A percentile compares a stretch with the other conserved stretches of the same genome.
phyloP scores from a whole-genome alignment of 2,113 vertebrate genomes.

The Nipponia nippon region DNA sequence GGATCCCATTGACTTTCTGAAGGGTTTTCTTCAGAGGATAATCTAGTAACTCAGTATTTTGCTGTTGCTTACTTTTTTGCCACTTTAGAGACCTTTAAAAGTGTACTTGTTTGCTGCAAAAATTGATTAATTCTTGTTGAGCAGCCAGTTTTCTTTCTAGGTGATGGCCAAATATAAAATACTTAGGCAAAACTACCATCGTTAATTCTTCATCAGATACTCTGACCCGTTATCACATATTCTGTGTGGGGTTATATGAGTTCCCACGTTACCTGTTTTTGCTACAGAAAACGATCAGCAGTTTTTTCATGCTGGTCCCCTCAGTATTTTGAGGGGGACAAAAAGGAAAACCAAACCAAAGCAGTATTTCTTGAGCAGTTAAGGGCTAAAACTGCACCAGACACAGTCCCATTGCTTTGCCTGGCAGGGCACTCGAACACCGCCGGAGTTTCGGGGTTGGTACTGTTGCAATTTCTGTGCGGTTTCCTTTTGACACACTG shows the following conservation, averaged over 20 bases:
- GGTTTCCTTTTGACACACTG: not conserved
- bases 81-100: not conserved
- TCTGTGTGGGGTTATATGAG: not conserved
- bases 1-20: not conserved
- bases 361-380: not conserved
- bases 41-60: not conserved
- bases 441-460: not conserved
- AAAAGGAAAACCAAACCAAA: not conserved
- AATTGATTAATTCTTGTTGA: not conserved
- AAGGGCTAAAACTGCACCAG: not conserved
- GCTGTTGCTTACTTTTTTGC: not conserved
- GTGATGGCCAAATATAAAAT: not conserved
- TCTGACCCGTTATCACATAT: fast-evolving
- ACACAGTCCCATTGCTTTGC: not conserved
- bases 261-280: not conserved
- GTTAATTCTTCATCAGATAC: not conserved
- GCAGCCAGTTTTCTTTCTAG: not conserved
- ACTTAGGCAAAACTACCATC: not conserved
- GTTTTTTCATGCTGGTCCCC: not conserved
- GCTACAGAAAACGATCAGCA: not conserved
- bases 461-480: not conserved
- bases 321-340: not conserved
- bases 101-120: not conserved
- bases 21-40: not conserved
- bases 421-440: not conserved